Base-by-base conservation (phyloP, 1,140 invertebrate genomes). In the Chironomus tepperi region DNA sequence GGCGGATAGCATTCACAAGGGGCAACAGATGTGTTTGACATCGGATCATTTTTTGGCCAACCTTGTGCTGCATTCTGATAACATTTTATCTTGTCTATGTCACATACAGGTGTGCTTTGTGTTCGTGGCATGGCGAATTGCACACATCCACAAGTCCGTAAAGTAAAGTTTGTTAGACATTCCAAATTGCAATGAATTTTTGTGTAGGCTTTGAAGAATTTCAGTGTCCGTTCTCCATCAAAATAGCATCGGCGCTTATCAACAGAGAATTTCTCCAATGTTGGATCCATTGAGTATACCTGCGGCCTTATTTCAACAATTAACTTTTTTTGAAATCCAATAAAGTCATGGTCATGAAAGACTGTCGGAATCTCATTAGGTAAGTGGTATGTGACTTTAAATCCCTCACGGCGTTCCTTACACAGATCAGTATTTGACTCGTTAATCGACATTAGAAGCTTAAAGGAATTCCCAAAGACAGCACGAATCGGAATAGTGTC, bases 181-280 rank as follows among this genome's bases (percentile, higher is more conserved):
- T 91, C 90, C 73, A 89, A 82, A 75, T 89, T 84, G 77, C 90
- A 91, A 78, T 90, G 91, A 47, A 85, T 83, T 78, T 91, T 89
- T 1, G 89, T 90, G 79, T 91, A 91, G 7, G 87, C 87, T 77
- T 86, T 84, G 79, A 85, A 89, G 79, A 84, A 88, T 74, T 80
- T 81, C 18, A 89, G 80, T 72, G 83, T 82, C 73, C 86, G 83
- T 77, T 89, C 88, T 10, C 78, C 79, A 34, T 83, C 83, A 76
- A 88, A 88, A 80, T 83, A 88, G 6, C 65, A 70, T 7, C 10
- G 18, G 10, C 65, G 65, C 10, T 18, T 67, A 18, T 67, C 64
- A 3, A 19, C 16, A 10, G 65, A 18, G 19, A 18, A 70, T 70
- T 70, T 70, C 9, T 18, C 7, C 65, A 70, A 70, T 19, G 15